These are phyloP conservation scores for Hedya salicella DNA, from an alignment of 2,888 invertebrate genomes.

Conservation along the genomic window DNA sequence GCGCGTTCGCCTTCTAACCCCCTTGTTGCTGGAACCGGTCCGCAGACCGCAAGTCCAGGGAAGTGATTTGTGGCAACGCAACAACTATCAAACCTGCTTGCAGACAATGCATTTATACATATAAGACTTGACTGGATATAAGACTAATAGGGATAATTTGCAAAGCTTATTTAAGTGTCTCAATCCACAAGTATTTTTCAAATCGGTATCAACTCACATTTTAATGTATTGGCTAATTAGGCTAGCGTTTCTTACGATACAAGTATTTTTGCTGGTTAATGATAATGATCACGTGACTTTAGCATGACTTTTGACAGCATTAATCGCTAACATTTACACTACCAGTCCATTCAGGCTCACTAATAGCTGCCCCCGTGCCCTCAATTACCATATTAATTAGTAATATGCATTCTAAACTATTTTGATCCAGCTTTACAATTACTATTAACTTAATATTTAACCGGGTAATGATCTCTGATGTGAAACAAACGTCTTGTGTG, in stretches of 20 bases:
- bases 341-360: slow-evolving; percentile 32
- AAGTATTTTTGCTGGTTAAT: slow-evolving; percentile 1
- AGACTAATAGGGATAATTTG: too few relatives aligned
- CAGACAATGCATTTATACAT: too few relatives aligned
- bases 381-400: slow-evolving; percentile 35
- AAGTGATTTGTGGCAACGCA: too few relatives aligned
- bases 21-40: too few relatives aligned
- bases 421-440: slow-evolving; percentile 6
- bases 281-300: background rate
- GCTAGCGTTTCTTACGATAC: background rate
- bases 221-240: background rate
- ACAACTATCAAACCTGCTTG: too few relatives aligned
- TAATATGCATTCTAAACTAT: slow-evolving; percentile 28
- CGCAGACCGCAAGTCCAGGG: too few relatives aligned
- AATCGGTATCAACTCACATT: too few relatives aligned
- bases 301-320: slow-evolving; percentile 4
- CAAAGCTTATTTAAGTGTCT: too few relatives aligned
- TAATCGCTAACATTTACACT: slow-evolving; percentile 13
- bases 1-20: too few relatives aligned
- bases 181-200: too few relatives aligned
- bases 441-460: background rate
- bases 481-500: background rate
- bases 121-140: too few relatives aligned
- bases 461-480: background rate
- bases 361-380: slow-evolving; percentile 37